A percentile compares a stretch with the other conserved stretches of the same genome.
Conservation (phyloP, 2,888 invertebrate species). For the Amblyjoppa proteus region DNA sequence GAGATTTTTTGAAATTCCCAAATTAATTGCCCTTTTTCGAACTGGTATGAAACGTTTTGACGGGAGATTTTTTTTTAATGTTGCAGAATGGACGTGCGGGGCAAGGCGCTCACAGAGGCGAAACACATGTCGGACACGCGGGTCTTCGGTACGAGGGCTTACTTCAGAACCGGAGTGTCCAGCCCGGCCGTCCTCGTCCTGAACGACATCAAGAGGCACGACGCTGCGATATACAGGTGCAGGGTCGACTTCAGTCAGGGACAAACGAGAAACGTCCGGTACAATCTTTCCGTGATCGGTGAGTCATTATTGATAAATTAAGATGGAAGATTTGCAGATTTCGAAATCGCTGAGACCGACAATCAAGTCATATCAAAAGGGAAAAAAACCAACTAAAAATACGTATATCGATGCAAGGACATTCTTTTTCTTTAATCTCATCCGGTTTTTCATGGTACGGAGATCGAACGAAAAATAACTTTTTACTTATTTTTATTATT, state of each 20-base stretch:
- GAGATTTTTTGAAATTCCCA: not conserved
- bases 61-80: conserved; percentile 63
- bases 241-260: conserved; percentile 96
- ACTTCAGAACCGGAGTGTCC: conserved; percentile 91
- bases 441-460: too few species aligned
- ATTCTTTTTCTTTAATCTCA: too few species aligned
- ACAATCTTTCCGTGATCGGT: conserved; percentile 96
- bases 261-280: conserved; percentile 95
- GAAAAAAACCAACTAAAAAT: not conserved
- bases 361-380: not conserved
- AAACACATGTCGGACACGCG: conserved; percentile 94
- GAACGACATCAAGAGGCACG: conserved; percentile 94
- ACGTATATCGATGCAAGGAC: too few species aligned
- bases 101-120: conserved; percentile 92
- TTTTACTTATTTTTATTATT: too few species aligned
- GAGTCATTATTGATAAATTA: conserved; percentile 84
- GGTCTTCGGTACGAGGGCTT: conserved; percentile 94
- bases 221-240: conserved; percentile 96
- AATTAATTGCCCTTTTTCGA: not conserved
- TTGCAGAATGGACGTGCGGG: conserved; percentile 94
- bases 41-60: not conserved
- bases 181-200: conserved; percentile 93
- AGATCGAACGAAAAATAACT: too few species aligned
- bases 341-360: not conserved
- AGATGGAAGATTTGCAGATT: not conserved